phyloP scores from a whole-genome alignment of 2,888 invertebrate species.

The Lydus trimaculatus region DNA sequence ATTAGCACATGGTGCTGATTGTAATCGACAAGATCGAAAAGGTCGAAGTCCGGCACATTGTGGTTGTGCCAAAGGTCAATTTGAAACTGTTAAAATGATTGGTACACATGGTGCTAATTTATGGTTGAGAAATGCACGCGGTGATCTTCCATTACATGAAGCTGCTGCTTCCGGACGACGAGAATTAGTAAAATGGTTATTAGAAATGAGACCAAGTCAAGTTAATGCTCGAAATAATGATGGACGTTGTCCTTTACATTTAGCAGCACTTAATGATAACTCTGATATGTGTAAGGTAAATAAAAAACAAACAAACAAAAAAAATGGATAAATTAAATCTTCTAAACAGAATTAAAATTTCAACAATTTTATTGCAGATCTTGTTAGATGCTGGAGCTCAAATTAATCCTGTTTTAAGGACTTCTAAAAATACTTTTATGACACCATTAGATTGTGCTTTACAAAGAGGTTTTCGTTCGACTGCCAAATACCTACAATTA shows the following conservation, averaged over 20 bases:
- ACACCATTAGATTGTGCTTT: slow-evolving; percentile 93
- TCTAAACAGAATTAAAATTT: neutral
- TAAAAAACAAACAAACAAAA: no score
- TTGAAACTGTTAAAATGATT: slow-evolving; percentile 72
- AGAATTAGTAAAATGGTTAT: slow-evolving; percentile 87
- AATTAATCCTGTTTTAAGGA: slow-evolving; percentile 84
- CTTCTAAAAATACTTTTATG: slow-evolving; percentile 82
- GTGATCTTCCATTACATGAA: slow-evolving; percentile 95
- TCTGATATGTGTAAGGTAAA: slow-evolving; percentile 87
- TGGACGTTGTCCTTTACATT: slow-evolving; percentile 91
- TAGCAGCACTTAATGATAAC: slow-evolving; percentile 93
- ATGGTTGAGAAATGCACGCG: slow-evolving; percentile 91
- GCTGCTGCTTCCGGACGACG: slow-evolving; percentile 91
- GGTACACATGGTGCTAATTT: slow-evolving; percentile 83
- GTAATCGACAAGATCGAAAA: slow-evolving; percentile 91
- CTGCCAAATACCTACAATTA: slow-evolving; percentile 91
- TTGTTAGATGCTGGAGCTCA: slow-evolving; percentile 85
- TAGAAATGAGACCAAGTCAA: slow-evolving; percentile 82
- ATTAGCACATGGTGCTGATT: slow-evolving; percentile 88
- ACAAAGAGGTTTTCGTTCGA: slow-evolving; percentile 84
- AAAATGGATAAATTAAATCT: no score
- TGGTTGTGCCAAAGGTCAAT: slow-evolving; percentile 94
- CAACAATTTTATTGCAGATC: slow-evolving; percentile 60
- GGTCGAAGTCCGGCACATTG: slow-evolving; percentile 94
- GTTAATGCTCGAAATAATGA: slow-evolving; percentile 91